phyloP scores from a whole-genome alignment of 2,113 vertebrate genomes.

The Larimichthys crocea region DNA sequence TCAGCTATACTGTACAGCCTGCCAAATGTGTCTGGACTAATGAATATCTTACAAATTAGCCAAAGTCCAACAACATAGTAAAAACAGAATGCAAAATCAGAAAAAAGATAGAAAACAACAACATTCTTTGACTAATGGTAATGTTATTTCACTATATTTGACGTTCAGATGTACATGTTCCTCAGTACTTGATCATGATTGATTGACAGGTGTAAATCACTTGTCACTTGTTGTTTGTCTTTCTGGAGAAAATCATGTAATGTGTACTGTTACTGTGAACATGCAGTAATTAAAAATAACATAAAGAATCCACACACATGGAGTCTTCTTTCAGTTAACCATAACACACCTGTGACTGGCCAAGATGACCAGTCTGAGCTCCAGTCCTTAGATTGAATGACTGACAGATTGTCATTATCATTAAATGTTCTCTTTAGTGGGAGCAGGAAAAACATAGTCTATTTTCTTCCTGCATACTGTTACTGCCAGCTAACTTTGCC shows the following conservation, averaged over 20 bases:
- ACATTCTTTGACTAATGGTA: neutral
- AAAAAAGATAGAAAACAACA: conserved; percentile 6
- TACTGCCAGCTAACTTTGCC: neutral
- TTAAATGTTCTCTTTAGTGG: neutral
- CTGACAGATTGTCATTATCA: no score
- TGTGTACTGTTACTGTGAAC: neutral
- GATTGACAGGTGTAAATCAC: neutral
- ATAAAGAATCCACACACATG: no score
- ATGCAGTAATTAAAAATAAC: neutral
- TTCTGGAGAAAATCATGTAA: neutral
- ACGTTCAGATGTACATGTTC: neutral
- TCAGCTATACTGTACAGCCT: neutral
- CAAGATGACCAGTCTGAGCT: neutral
- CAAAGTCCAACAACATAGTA: no score
- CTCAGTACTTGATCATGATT: neutral
- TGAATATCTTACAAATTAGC: neutral
- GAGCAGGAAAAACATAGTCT: neutral
- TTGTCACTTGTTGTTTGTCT: neutral
- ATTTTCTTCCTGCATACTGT: neutral
- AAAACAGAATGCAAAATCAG: neutral
- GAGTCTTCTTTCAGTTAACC: neutral
- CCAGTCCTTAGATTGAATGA: no score
- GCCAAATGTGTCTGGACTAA: neutral
- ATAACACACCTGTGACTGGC: neutral
- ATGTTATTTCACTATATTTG: neutral